phyloP scores from a whole-genome alignment of 2,113 vertebrate genomes.

The Setophaga coronata region DNA sequence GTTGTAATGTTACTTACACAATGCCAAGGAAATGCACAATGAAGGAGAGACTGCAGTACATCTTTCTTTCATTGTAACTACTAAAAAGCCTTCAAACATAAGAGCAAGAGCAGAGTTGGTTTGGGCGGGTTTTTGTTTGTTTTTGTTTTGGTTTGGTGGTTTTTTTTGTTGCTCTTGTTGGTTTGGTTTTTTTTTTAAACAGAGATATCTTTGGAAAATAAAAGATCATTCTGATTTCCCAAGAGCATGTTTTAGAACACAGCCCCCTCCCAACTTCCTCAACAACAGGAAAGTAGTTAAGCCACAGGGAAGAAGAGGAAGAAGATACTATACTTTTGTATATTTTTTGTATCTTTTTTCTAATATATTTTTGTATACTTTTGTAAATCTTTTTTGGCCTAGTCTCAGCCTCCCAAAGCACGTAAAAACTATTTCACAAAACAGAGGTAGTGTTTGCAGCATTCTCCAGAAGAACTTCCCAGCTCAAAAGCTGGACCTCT shows the following conservation, averaged over 20 bases:
- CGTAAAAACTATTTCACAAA: background rate
- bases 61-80: background rate
- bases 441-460: background rate
- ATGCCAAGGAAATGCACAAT: background rate
- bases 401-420: background rate
- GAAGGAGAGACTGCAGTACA: background rate
- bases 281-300: conserved; percentile 16
- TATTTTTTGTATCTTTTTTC: too few relatives aligned
- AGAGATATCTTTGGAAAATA: background rate
- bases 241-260: background rate
- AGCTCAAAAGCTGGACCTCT: background rate
- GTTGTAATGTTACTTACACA: background rate
- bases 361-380: too few relatives aligned
- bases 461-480: background rate
- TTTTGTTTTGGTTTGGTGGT: background rate
- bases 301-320: background rate
- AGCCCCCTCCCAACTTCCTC: background rate
- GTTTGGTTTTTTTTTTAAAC: background rate
- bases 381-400: background rate
- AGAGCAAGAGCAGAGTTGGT: background rate
- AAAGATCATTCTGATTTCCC: background rate
- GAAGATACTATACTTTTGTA: background rate
- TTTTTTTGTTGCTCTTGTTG: too few relatives aligned
- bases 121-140: too few relatives aligned
- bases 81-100: background rate